A percentile compares a stretch with the other conserved stretches of the same genome.
These are phyloP conservation scores for Plebejus anna DNA, from an alignment of 2,888 invertebrate genomes.

Conservation along the genomic window DNA sequence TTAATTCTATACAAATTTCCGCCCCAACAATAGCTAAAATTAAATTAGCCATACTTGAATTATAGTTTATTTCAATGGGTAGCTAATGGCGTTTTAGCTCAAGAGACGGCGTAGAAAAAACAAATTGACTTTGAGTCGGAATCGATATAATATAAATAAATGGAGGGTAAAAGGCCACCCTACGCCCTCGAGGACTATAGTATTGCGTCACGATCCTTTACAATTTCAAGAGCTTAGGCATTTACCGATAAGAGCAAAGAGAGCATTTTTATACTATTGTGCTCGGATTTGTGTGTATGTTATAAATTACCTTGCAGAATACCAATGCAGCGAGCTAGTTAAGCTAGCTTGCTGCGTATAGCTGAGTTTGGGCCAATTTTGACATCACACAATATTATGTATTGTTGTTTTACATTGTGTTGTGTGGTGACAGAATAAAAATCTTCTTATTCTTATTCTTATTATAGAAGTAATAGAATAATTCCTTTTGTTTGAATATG, in stretches of 20 bases:
- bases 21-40: neutral
- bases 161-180: slow-evolving; percentile 50
- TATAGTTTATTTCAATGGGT: neutral
- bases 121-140: slow-evolving; percentile 49
- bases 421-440: too few relatives aligned
- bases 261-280: slow-evolving; percentile 11
- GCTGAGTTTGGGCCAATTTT: too few relatives aligned
- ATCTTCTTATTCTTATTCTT: too few relatives aligned
- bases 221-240: slow-evolving; percentile 20
- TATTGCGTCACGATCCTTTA: slow-evolving; percentile 46
- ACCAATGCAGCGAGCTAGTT: too few relatives aligned
- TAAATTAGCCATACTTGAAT: neutral
- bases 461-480: too few relatives aligned
- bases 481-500: too few relatives aligned
- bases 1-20: neutral
- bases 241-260: slow-evolving; percentile 13
- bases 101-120: slow-evolving; percentile 43
- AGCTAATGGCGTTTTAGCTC: slow-evolving; percentile 10
- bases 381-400: too few relatives aligned
- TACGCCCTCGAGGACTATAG: slow-evolving; percentile 37
- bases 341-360: too few relatives aligned
- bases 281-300: neutral
- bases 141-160: slow-evolving; percentile 70
- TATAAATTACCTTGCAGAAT: too few relatives aligned
- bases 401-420: too few relatives aligned